Evolutionary conservation across 2,888 invertebrate genomes (phyloP), one percentile per base, ranked within the genome.

Genomic region (Ophonus ardosiacus): DNA sequence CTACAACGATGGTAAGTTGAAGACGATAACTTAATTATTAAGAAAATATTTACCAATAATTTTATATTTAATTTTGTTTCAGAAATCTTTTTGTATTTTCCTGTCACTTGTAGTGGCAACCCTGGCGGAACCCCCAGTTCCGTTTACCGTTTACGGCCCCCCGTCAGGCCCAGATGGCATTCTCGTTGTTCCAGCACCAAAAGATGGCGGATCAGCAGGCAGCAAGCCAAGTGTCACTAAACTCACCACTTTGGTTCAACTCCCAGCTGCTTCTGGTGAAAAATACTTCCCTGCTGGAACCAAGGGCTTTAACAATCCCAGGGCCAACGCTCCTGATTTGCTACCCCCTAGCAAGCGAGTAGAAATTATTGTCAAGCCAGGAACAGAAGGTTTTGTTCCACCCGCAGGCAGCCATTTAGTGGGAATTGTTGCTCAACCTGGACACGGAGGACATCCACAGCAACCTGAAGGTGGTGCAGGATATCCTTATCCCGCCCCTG

Each of bases 211-310:
- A 18, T 31, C 13, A 15, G n/a, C 31, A 18, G 78, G 24, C 21
- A 71, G 15, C 57, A 38, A 82, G 31, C 82, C 82, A 2, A 63
- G 61, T 15, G 51, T 83, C 7, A 76, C 63, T 1, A 74, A 83
- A 83, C 65, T 83, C 17, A 76, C 74, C 59, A 83, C 83, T 10
- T 40, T 83, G 0, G 83, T 83, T 74, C 83, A 83, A 43, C 57
- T 83, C 5, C 83, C 83, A 10, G 76, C 43, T 40, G 83, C 83
- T 40, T 76, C 65, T 15, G 84, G 84, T 18, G 84, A 84, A 24
- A 78, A 84, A 65, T 84, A 84, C 31, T 84, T 79, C 68, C 84
- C 84, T 51, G 84, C 83, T 15, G 83, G 83, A 7, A 83, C 83
- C 10, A 83, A 31, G 21, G 83, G 83, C n/a, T 83, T 83, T 76